Evolutionary conservation across 92 coral and sea anemone genomes (phyloP).

Genomic region (Epizoanthus rinbou): DNA sequence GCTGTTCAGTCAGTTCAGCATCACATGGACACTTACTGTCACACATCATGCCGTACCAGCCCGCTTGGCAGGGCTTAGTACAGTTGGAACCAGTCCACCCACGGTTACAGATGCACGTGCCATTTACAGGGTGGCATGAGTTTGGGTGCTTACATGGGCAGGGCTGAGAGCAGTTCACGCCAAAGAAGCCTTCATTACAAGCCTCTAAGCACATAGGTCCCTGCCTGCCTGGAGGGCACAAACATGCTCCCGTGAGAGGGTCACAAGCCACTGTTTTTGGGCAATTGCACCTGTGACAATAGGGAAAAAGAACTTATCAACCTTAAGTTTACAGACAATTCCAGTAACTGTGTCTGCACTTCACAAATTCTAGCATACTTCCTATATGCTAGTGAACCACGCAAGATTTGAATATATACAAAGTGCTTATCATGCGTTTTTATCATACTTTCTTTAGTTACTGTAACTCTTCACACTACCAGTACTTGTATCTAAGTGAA

Average conservation of each 20-base stretch:
- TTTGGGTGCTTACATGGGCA: constrained; percentile 76
- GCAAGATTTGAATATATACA: no score
- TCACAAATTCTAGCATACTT: no score
- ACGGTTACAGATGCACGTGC: constrained; percentile 83
- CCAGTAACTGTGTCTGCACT: no score
- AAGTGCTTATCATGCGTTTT: no score
- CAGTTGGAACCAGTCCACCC: constrained; percentile 89
- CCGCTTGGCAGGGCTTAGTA: constrained; percentile 68
- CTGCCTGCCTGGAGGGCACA: constrained; percentile 87
- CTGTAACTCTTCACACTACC: no score
- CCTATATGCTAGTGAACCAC: no score
- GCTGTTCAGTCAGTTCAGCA: constrained; percentile 55
- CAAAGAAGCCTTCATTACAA: constrained; percentile 80
- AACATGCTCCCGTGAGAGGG: constrained; percentile 70
- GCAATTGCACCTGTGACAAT: constrained; percentile 55
- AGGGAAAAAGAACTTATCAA: not conserved
- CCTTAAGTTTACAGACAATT: not conserved
- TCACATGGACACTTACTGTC: constrained; percentile 71
- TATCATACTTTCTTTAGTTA: no score
- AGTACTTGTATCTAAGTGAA: no score
- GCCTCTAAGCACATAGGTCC: constrained; percentile 79
- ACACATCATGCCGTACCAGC: constrained; percentile 82
- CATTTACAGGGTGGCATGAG: constrained; percentile 79
- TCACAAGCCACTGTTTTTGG: constrained; percentile 57
- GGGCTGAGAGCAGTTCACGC: constrained; percentile 66